Evolutionary conservation across 2,888 invertebrate genomes (phyloP).

Genomic region (Tricholauxania praeusta): DNA sequence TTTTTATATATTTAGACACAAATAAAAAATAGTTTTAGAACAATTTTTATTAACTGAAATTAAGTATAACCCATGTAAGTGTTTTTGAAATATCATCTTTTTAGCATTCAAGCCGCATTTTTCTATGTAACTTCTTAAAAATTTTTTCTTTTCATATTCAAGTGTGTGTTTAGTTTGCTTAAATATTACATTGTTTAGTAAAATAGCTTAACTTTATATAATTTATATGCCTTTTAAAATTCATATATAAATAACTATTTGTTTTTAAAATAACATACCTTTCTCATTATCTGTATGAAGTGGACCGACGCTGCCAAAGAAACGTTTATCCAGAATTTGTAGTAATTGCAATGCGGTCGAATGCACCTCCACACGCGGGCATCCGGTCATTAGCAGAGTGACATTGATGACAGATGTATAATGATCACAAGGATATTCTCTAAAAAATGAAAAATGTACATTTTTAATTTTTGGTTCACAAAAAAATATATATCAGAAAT

Average conservation of each 20-base stretch:
- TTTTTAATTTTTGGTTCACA: not conserved
- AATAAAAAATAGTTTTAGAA: too few species aligned
- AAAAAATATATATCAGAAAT: too few species aligned
- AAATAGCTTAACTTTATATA: not conserved
- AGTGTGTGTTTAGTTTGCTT: too few species aligned
- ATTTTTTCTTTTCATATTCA: too few species aligned
- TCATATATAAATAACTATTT: not conserved
- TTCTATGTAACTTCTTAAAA: too few species aligned
- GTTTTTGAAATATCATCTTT: too few species aligned
- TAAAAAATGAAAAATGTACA: conserved; percentile 62
- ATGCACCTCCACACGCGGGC: conserved; percentile 90
- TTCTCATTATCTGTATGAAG: conserved; percentile 79
- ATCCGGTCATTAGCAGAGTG: conserved; percentile 95
- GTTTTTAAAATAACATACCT: conserved; percentile 69
- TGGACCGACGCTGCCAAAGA: conserved; percentile 87
- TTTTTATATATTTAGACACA: too few species aligned
- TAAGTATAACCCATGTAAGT: too few species aligned
- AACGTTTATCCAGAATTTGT: conserved; percentile 93
- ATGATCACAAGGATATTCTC: conserved; percentile 97
- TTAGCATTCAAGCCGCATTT: too few species aligned
- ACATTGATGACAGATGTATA: conserved; percentile 98
- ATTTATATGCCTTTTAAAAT: not conserved
- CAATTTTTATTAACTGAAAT: too few species aligned
- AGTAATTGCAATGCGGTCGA: conserved; percentile 94
- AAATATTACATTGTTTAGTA: too few species aligned